Base-by-base conservation (phyloP, 2,888 invertebrate species). In the Machimus rusticus region DNA sequence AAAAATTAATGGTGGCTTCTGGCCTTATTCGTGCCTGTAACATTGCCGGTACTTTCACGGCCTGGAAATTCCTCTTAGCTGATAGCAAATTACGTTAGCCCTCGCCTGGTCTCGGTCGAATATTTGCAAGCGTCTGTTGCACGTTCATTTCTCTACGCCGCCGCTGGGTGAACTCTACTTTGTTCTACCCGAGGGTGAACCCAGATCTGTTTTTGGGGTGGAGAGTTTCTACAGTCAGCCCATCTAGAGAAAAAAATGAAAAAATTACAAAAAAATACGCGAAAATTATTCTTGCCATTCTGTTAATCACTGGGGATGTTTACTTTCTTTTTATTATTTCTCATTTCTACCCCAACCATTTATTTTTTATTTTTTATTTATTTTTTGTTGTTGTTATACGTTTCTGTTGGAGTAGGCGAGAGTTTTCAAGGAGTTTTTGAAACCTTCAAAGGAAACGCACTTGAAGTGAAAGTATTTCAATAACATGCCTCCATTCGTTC, bases 291-390 rank as follows among this genome's bases (percentile, higher is more conserved):
- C 82, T 66, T 82, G n/a, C 57, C 51, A 82, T 82, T 57, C 57
- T 82, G 82, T 82, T 82, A 82, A 82, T 82, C 82, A 66, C 82
- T 82, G 19, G 66, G 82, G 82, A 82, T 82, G 57, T 57, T 82
- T 82, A 57, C 57, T 34, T 82, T 19, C 28, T 51, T 81, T 81
- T 66, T 66, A 66, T 23, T 66, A 66, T 66, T 66, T 28, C 23
- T 66, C 66, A 66, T 66, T 23, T 28, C 23, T 9, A 5, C 66
- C 66, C 66, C 66, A 9, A 12, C 23, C 66, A 66, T 12, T 19
- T 9, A 23, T 23, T 8, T 37, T 8, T 6, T 37, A 37, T 37
- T 6, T 37, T 39, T 12, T 39, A 39, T 39, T 39, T 39, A 39
- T 39, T 39, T 39, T 39, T 39, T 39, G 0, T 39, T 34, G 5